A percentile compares a stretch with the other conserved stretches of the same genome.
phyloP scores from a whole-genome alignment of 2,888 invertebrate genomes.

The Hirudinaria manillensis region DNA sequence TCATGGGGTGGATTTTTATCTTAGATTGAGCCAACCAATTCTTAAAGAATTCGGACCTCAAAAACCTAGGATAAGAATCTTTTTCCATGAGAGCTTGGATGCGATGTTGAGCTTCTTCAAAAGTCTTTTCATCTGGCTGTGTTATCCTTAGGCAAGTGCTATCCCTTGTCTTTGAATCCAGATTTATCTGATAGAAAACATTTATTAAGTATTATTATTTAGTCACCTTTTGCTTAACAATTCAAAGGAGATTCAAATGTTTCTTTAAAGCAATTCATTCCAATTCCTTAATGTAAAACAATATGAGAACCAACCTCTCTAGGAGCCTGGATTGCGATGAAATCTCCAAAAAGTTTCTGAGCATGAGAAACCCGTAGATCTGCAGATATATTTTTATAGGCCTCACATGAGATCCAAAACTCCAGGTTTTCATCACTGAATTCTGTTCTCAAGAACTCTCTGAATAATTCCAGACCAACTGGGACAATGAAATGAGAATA shows the following conservation, averaged over 20 bases:
- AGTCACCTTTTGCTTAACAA: no score
- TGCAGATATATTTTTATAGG: conserved; percentile 52
- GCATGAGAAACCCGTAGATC: conserved; percentile 53
- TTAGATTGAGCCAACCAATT: conserved; percentile 25
- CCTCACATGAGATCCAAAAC: conserved; percentile 60
- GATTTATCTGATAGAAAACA: conserved; percentile 28
- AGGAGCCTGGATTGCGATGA: conserved; percentile 58
- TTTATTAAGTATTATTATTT: neutral
- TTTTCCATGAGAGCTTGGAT: conserved; percentile 59
- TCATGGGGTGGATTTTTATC: conserved; percentile 10
- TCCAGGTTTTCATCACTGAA: conserved; percentile 61
- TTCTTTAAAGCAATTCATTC: neutral
- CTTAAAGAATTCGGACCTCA: conserved; percentile 57
- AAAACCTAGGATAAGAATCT: conserved; percentile 59
- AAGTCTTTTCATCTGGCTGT: conserved; percentile 55
- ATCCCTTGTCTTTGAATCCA: conserved; percentile 57
- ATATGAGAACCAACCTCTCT: conserved; percentile 55
- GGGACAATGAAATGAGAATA: conserved; percentile 37
- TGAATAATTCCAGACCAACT: conserved; percentile 59
- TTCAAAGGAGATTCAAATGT: no score
- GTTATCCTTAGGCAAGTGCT: conserved; percentile 50
- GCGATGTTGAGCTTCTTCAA: conserved; percentile 58
- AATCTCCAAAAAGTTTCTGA: conserved; percentile 58
- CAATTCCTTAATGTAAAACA: neutral
- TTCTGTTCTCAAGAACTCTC: conserved; percentile 58